Conservation (phyloP, 2,888 invertebrate species). For the Aphrophora alni region DNA sequence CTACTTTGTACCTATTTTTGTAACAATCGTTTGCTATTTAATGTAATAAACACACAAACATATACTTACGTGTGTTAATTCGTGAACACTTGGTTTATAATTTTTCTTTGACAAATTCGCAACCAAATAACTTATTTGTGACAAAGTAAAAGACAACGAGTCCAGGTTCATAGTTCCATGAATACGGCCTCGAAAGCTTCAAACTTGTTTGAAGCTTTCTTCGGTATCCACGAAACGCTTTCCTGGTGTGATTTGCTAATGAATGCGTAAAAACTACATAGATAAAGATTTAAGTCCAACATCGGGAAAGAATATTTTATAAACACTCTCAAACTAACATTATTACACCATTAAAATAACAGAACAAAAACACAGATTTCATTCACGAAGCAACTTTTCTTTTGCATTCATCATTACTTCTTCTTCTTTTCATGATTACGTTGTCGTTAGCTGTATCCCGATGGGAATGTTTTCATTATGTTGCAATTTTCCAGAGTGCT, state of each 20-base stretch:
- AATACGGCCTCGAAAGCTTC: slow-evolving; percentile 93
- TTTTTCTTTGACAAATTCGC: slow-evolving; percentile 95
- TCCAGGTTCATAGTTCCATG: slow-evolving; percentile 99
- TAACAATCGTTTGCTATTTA: too few species aligned
- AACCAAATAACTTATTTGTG: slow-evolving; percentile 98
- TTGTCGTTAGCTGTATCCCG: too few species aligned
- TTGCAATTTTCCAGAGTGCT: too few species aligned
- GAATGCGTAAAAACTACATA: slow-evolving; percentile 61
- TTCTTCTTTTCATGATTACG: not conserved
- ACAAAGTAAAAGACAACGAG: slow-evolving; percentile 97
- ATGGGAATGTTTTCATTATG: too few species aligned
- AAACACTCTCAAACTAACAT: slow-evolving; percentile 49
- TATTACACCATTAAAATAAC: slow-evolving; percentile 41
- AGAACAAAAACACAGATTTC: slow-evolving; percentile 16
- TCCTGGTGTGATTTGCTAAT: slow-evolving; percentile 58
- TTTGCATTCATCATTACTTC: not conserved
- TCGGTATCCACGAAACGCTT: slow-evolving; percentile 74
- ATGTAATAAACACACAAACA: too few species aligned
- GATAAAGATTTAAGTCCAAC: slow-evolving; percentile 60
- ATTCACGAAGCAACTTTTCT: not conserved
- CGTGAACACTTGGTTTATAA: slow-evolving; percentile 87
- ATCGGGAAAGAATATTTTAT: slow-evolving; percentile 59
- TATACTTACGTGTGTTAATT: slow-evolving; percentile 84
- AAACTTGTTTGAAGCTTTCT: slow-evolving; percentile 93
- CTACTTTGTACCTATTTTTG: too few species aligned